Base-by-base conservation (phyloP, 2,797 vertebrate species). In the Odontamblyopus rebecca region DNA sequence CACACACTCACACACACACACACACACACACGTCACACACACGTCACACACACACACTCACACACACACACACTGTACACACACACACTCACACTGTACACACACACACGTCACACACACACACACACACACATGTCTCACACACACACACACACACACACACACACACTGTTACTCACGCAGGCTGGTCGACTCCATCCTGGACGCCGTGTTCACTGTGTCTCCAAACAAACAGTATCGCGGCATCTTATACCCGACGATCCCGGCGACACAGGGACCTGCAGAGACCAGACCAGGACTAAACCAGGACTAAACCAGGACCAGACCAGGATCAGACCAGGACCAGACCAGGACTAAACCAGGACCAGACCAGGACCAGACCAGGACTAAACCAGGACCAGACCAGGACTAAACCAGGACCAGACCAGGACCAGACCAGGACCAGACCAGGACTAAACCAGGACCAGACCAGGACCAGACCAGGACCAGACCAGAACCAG, bases 191-290 rank as follows among this genome's bases (percentile, higher is more conserved):
- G 96, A 96, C 83, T 97, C 96, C 96, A 97, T 97, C 50, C 95
- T 92, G 0, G 96, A 97, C 0, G 96, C 96, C 0, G 96, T 96
- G 92, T 96, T 97, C 5, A 97, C 96, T 0, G 96, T 97, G 69
- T 98, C 96, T 74, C 96, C 96, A 89, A 98, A 97, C 61, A 97
- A 91, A 85, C 96, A 97, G 38, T 97, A 97, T 3, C 95, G 93
- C 1, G 96, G 96, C 96, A 97, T 97, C 86, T 97, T 97, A 85
- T 95, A 92, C 16, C 96, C 96, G 12, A 97, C 96, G 2, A 97
- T 95, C 35, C 96, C 96, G 8, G 96, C 96, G 6, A 97, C 96
- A 1, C 96, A 97, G 0, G 96, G 94, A 6, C 96, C 96, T 96
- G 71, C 16, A n/a, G 1, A 6, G 13, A 15, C 44, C 6, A 48